Evolutionary conservation across 2,797 vertebrate genomes (phyloP).

Genomic region (Ataeniobius toweri): DNA sequence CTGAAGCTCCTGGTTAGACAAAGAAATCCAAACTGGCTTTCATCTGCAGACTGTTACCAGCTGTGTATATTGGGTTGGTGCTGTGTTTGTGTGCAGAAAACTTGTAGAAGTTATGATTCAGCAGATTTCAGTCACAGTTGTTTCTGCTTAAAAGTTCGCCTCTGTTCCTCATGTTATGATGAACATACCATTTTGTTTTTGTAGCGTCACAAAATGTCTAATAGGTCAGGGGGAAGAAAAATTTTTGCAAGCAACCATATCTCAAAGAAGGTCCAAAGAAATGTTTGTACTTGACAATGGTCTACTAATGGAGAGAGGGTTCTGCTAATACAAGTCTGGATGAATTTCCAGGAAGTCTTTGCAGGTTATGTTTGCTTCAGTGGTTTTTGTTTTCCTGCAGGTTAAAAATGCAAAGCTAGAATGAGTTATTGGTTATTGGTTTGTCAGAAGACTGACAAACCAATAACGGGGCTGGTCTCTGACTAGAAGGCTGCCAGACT

Average conservation of each 20-base stretch:
- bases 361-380: slow-evolving; percentile 1
- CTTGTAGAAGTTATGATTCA: slow-evolving; percentile 50
- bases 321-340: neutral
- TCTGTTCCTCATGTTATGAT: slow-evolving; percentile 9
- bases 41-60: slow-evolving; percentile 68
- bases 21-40: slow-evolving; percentile 74
- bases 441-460: neutral
- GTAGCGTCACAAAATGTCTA: neutral
- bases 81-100: slow-evolving; percentile 30
- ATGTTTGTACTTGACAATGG: neutral
- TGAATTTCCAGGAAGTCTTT: slow-evolving; percentile 17
- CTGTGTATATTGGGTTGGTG: slow-evolving; percentile 60
- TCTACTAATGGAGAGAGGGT: neutral
- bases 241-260: neutral
- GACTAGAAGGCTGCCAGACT: slow-evolving; percentile 28
- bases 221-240: neutral
- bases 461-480: slow-evolving; percentile 4
- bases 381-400: slow-evolving; percentile 20
- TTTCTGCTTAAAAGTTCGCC: slow-evolving; percentile 18
- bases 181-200: neutral
- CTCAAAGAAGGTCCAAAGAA: neutral
- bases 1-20: slow-evolving; percentile 77
- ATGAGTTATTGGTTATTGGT: neutral
- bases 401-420: slow-evolving; percentile 21
- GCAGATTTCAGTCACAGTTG: slow-evolving; percentile 51